These are phyloP conservation scores for Paramormyrops hopkinsi DNA, from an alignment of 2,797 vertebrate genomes.

Conservation along the genomic window DNA sequence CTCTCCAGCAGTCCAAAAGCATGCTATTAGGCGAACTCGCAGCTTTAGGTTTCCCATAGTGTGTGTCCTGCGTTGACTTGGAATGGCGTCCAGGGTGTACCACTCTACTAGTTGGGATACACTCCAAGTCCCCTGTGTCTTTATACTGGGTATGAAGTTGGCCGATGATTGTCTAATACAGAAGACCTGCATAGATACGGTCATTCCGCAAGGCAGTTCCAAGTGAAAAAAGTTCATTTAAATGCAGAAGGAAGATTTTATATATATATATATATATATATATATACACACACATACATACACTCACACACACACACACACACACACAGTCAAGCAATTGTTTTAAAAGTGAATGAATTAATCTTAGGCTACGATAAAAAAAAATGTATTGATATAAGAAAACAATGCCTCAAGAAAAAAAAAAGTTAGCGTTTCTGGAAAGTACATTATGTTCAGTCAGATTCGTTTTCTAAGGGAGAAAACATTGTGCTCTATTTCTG, in stretches of 20 bases:
- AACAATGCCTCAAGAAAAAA: neutral
- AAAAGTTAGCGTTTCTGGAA: neutral
- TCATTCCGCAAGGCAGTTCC: neutral
- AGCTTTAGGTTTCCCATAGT: neutral
- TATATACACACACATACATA: too few species aligned
- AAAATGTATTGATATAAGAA: neutral
- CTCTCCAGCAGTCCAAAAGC: neutral
- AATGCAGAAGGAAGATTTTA: neutral
- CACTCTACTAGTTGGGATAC: neutral
- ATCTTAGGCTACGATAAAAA: neutral
- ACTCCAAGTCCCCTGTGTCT: neutral
- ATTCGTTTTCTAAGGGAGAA: neutral
- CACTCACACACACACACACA: too few species aligned
- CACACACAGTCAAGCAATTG: neutral
- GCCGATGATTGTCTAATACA: neutral
- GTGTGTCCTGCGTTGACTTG: neutral
- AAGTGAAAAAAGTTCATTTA: neutral
- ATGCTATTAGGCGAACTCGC: neutral
- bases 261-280: too few species aligned
- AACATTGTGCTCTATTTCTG: neutral
- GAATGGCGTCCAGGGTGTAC: neutral
- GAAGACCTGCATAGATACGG: neutral
- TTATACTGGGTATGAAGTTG: neutral
- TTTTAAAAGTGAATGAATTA: neutral
- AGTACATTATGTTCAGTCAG: neutral